phyloP scores from a whole-genome alignment of 2,113 vertebrate genomes.

The Sylvia atricapilla region DNA sequence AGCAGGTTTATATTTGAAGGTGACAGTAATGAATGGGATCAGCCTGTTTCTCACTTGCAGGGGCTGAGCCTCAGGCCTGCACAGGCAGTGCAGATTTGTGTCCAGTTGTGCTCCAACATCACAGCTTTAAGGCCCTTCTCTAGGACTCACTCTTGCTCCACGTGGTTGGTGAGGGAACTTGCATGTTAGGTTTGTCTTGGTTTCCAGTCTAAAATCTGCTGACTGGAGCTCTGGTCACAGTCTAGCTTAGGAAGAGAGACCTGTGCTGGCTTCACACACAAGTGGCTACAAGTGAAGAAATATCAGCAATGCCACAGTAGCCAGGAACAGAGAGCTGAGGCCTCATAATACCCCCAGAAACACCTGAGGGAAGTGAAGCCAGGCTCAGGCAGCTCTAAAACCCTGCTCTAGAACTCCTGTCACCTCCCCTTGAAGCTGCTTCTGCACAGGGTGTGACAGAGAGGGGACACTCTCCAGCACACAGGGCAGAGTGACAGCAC shows the following conservation, averaged over 20 bases:
- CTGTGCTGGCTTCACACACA: background rate
- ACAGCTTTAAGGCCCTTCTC: background rate
- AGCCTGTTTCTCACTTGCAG: background rate
- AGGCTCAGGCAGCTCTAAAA: background rate
- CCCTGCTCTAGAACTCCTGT: fast-evolving
- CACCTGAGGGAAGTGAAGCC: background rate
- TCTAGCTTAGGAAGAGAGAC: background rate
- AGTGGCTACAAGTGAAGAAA: background rate
- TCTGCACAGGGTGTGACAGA: background rate
- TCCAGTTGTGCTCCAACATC: background rate
- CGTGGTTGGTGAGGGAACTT: background rate
- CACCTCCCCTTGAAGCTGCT: background rate
- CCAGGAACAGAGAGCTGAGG: background rate
- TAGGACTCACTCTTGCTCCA: background rate
- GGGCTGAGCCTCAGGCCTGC: background rate
- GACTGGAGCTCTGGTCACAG: background rate
- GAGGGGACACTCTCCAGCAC: background rate
- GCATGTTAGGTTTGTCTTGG: background rate
- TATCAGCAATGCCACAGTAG: background rate
- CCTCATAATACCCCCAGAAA: background rate
- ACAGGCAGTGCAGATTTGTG: background rate
- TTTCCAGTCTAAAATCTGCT: background rate
- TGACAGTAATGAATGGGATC: conserved; percentile 13
- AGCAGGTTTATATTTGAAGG: conserved; percentile 40
- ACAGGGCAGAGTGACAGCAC: background rate